phyloP scores from a whole-genome alignment of 1,140 invertebrate genomes.

The Heliconius nattereri region DNA sequence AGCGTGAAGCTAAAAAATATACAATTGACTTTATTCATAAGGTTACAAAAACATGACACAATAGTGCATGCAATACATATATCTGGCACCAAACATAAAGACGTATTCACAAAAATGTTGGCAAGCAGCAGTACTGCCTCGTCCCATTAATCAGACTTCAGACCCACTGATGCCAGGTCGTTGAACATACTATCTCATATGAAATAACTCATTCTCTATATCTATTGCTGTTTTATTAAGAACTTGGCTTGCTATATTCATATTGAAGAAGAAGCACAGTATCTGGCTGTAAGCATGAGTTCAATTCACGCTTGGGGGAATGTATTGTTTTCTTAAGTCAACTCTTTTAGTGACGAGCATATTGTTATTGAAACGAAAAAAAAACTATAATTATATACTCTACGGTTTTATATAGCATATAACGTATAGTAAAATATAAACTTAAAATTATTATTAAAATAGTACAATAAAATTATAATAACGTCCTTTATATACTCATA shows the following conservation, averaged over 20 bases:
- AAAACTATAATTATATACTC: too few species aligned
- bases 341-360: too few species aligned
- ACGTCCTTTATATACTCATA: too few species aligned
- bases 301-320: too few species aligned
- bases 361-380: too few species aligned
- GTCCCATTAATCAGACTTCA: not conserved
- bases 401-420: too few species aligned
- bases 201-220: not conserved
- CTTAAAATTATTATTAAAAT: too few species aligned
- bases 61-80: not conserved
- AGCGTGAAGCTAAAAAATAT: too few species aligned
- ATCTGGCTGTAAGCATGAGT: not conserved
- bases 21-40: not conserved
- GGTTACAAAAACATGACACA: not conserved
- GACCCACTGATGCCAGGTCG: not conserved
- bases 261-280: not conserved
- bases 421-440: too few species aligned
- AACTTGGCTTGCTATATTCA: not conserved
- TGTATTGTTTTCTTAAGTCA: too few species aligned
- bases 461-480: too few species aligned
- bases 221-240: not conserved
- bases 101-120: constrained; percentile 12
- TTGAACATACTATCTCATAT: not conserved
- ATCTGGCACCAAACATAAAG: not conserved
- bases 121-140: not conserved